Evolutionary conservation across 37 sponge, comb jelly and placozoan species (phyloP), one percentile per base, ranked within the genome.

Genomic region (Halisarca cf. caerulea): DNA sequence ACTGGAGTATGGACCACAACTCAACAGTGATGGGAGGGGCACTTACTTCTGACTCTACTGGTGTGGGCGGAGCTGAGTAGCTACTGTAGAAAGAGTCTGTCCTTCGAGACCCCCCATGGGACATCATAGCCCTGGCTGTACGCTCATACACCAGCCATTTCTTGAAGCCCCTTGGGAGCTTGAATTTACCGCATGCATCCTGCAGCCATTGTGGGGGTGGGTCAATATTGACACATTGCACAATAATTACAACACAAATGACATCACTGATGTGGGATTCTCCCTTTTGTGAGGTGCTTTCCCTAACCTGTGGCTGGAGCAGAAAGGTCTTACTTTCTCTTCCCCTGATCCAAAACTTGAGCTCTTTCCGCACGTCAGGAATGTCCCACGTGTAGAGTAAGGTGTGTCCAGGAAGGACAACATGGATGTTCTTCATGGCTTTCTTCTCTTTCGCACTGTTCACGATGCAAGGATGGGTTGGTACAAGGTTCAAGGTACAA

Each of bases 331-430:
- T 45, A 70, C 18, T 44, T 55, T 68, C 35, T 55, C 39, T 64
- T 20, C 55, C 72, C 2, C 54, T 59, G n/a, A 47, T 5, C 72
- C 42, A 51, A 32, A 64, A 82, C 45, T 35, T 3, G 7, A 91
- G 8, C 39, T 47, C 64, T 18, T 73, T 58, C 59, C 38, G 58
- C 53, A 38, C 74, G 27, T 7, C n/a, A 11, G 88, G 91, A 17
- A 66, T 28, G 38, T 91, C 91, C 91, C 91, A 91, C n/a, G 88
- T 81, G 66, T 88, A 91, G 82, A 91, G 40, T 34, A 72, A 40
- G 74, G 79, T 81, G 23, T 75, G 84, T 28, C 68, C 73, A 30
- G 91, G 85, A 34, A 38, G 34, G 2, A 91, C 68, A 1, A n/a
- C 17, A 70, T 90, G 77, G 17, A 43, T 25, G 23, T 41, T 17